These are phyloP conservation scores for Drosophila incognita DNA, from an alignment of 2,888 invertebrate genomes.

Conservation along the genomic window DNA sequence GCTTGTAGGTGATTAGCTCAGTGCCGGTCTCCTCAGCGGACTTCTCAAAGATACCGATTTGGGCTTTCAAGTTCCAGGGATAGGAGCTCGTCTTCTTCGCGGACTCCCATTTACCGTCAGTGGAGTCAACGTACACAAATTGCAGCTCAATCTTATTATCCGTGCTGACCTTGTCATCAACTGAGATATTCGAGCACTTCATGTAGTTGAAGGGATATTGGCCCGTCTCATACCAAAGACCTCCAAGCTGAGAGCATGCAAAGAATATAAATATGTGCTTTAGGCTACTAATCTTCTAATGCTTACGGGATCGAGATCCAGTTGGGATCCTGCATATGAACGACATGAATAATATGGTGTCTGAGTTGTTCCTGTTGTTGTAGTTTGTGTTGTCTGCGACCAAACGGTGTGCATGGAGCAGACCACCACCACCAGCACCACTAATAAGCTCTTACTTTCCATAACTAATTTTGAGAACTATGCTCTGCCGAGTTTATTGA, in stretches of 20 bases:
- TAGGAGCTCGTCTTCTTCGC: not conserved
- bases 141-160: constrained; percentile 12
- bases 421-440: constrained; percentile 25
- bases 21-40: not conserved
- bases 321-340: not conserved
- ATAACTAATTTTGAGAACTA: constrained; percentile 1
- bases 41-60: constrained; percentile 37
- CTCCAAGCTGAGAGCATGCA: constrained; percentile 21
- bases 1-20: constrained; percentile 16
- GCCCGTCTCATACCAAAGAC: constrained; percentile 41
- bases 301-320: constrained; percentile 38
- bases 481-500: not conserved
- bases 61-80: constrained; percentile 25
- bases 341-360: not conserved
- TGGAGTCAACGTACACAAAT: constrained; percentile 17
- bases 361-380: not conserved
- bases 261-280: not conserved
- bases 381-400: constrained; percentile 6
- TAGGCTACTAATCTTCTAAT: too few relatives aligned
- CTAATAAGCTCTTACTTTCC: constrained; percentile 7
- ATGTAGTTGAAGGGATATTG: constrained; percentile 3
- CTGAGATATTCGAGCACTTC: not conserved
- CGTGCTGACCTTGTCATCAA: not conserved
- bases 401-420: constrained; percentile 16
- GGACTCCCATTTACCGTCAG: constrained; percentile 27